phyloP scores from a whole-genome alignment of 2,888 invertebrate genomes.

The Phymatocera aterrima region DNA sequence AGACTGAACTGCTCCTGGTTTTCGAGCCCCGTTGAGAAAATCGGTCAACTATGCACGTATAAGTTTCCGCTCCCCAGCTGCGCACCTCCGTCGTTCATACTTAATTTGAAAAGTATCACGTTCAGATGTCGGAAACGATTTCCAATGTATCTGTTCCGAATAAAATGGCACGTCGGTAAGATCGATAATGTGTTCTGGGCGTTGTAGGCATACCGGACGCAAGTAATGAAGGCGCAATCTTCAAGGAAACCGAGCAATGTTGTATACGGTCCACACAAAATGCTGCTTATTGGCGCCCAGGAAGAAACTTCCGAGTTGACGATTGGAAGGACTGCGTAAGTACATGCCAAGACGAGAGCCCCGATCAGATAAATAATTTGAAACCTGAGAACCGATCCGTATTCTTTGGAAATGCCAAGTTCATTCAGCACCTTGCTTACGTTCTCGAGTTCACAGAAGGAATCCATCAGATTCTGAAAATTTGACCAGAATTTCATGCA shows the following conservation, averaged over 20 bases:
- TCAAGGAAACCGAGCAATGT: not conserved
- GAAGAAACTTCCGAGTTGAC: too few species aligned
- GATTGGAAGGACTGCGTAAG: not conserved
- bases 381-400: not conserved
- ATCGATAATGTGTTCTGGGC: not conserved
- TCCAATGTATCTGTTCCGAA: conserved; percentile 4
- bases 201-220: conserved; percentile 54
- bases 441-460: not conserved
- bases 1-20: not conserved
- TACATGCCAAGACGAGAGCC: not conserved
- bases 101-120: not conserved
- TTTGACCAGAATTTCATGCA: not conserved
- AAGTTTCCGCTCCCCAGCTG: not conserved
- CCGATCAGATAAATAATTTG: not conserved
- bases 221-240: conserved; percentile 51
- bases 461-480: not conserved
- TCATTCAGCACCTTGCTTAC: not conserved
- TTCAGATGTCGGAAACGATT: conserved; percentile 20
- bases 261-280: not conserved
- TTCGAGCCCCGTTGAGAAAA: not conserved
- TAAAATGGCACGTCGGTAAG: not conserved
- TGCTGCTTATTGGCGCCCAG: too few species aligned
- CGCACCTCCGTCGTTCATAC: not conserved
- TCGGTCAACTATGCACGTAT: not conserved
- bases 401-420: not conserved